Base-by-base conservation (phyloP, 2,888 invertebrate species). In the Lasioglossum malachurum region DNA sequence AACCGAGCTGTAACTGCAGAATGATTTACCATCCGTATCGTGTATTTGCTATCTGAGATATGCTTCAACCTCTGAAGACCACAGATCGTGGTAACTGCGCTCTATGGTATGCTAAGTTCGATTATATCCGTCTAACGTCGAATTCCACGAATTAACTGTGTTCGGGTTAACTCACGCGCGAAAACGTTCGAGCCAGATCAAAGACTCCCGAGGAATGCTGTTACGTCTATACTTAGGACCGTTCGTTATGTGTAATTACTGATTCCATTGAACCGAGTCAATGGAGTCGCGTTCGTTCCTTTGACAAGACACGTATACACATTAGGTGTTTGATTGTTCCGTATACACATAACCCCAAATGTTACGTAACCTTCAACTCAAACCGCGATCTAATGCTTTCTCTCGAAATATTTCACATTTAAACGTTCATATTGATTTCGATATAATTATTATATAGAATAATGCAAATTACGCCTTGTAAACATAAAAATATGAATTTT, bases 161-260 rank as follows among this genome's bases (percentile, higher is more conserved):
- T 69, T 78, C 83, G 60, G 60, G 80, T 84, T 73, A 86, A 80
- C 84, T 75, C 75, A 41, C 84, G 83, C 75, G 84, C 83, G 79
- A 82, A 87, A 88, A 87, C 46, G 74, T 41, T 82, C 53, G 71
- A 46, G 83, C 72, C 75, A 73, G 88, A 88, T 88, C 83, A 88
- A 88, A 88, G 86, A 79, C 78, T 41, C 71, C 80, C 88, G 83
- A 87, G 88, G 86, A 88, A 88, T 88, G 88, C 80, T 86, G 83
- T 75, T 81, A 75, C 69, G 60, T 79, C 79, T 46, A 74, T 60
- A 60, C 71, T 44, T 57, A 27, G 78, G 75, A 82, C 44, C 77
- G 81, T 81, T 83, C 81, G 75, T 78, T 77, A 57, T 44, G 67
- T 71, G 82, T 88, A 88, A 88, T 88, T 88, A 86, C 73, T 8